Evolutionary conservation across 2,888 invertebrate genomes (phyloP), one percentile per base, ranked within the genome.

Genomic region (Perithous albicinctus): DNA sequence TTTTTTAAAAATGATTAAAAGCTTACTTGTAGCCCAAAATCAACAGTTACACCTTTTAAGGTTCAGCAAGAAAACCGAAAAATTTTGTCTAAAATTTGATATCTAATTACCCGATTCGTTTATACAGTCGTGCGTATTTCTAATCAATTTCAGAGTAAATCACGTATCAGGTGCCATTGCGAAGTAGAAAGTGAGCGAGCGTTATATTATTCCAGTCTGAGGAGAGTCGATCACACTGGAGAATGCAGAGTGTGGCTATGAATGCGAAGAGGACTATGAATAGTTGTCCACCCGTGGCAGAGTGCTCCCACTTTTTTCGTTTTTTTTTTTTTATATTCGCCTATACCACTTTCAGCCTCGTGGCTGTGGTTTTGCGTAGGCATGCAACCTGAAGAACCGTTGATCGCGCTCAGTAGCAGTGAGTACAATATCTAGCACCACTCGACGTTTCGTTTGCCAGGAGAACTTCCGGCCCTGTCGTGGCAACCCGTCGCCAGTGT

Each of bases 391-490:
- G 46, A 41, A 32, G 72, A 67, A 56, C 29, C 59, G n/a, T n/a
- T 59, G 67, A 67, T 63, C 29, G 64, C 43, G 46, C 69, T 8
- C 18, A 64, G 63, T 20, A 12, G 20, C 4, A 8, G 48, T 23
- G 15, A n/a, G 64, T n/a, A 46, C 2, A 32, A 35, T 59, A 59
- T 59, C 59, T 61, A 61, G 67, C 61, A 32, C 38, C 41, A 67
- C 73, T 67, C 73, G 78, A 78, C 59, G 76, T 76, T 76, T 61
- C 59, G 78, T 61, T 78, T 61, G 67, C 78, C 73, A 74, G 32
- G 38, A 48, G 61, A 78, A 78, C 48, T 78, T 61, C 67, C 78
- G 66, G 51, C 41, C 32, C 78, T 67, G 61, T 78, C 67, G 61
- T 18, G 73, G 73, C 78, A 78, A 61, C 48, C 59, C 59, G 73